Evolutionary conservation across 2,113 vertebrate species (phyloP), one percentile per base, ranked within the genome.

Genomic region (Melanocharis versteri): DNA sequence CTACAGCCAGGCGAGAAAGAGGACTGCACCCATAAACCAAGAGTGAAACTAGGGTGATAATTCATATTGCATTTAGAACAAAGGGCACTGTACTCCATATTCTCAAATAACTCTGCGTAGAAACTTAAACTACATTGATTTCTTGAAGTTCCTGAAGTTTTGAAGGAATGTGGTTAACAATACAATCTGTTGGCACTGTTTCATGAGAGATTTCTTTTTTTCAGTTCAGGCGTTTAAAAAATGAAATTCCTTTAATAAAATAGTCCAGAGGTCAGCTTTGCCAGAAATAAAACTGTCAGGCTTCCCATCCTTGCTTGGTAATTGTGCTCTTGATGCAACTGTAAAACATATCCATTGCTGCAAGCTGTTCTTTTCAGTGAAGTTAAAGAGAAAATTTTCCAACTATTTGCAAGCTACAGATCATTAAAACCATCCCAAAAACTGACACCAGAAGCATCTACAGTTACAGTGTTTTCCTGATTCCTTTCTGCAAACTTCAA

Each of bases 311-410:
- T 83, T 8, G 1, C 58, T 71, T 68, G 64, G 20, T 57, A 87
- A 88, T 24, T 91, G 47, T 62, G 54, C 42, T 33, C 35, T 86
- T 80, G n/a, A 79, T 73, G 39, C 31, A 80, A 58, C 44, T 57
- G 42, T 70, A 70, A 85, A 82, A 91, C 4, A 21, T 15, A 95
- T 26, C 62, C 72, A 61, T 56, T 83, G 47, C 85, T 60, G 47
- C 66, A 90, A 86, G 78, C 66, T 94, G 84, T 44, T 93, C 58
- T 94, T 95, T 88, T 86, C 85, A 90, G 31, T 33, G 31, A 90
- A 93, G 45, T 23, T 75, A 75, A 87, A 75, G 23, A 75, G 50
- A 85, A 94, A 33, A 31, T 35, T 47, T 66, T 87, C 58, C 54
- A 93, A 77, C 50, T 88, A 66, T 85, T 90, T 96, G 62, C 44